Evolutionary conservation across 2,113 vertebrate species (phyloP), one percentile per base, ranked within the genome.

Genomic region (Bufo bufo): DNA sequence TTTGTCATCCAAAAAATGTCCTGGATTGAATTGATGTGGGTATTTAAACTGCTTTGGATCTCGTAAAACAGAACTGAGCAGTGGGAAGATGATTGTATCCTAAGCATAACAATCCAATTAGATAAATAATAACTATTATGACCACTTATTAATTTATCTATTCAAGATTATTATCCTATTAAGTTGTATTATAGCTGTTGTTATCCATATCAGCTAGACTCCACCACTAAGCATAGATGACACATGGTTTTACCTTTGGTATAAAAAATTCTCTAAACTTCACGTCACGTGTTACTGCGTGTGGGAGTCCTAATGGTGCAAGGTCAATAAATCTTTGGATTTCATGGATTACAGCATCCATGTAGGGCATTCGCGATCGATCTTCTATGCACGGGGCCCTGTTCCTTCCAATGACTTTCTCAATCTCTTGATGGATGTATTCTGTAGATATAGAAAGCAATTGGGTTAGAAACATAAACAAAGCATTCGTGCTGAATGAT

Each of bases 31-130:
- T 9, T 92, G 82, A 10, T 91, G 49, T 0, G 94, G 94, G 14
- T 90, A 49, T 58, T 90, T 9, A 16, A 91, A 94, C 82, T 90
- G 85, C 1, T 50, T 49, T 0, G 91, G 88, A 82, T 92, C 93
- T 16, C 87, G 86, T n/a, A 94, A 84, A 13, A 92, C 90, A 1
- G 93, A 94, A 66, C 91, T 90, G 0, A 94, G 90, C 6, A 94
- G 66, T 0, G 93, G 85, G 16, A 91, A 91, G 69, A 94, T 63
- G 43, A 92, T 90, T 0, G 90, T 91, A 6, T 92, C 94, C 94
- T 94, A 82, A 9, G 0, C 63, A 10, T 13, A 82, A 47, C 86
- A 2, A 33, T n/a, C n/a, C n/a, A n/a, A n/a, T 72, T 1, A 72
- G 4, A 5, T 2, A 72, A 7, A n/a, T n/a, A n/a, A n/a, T n/a